A percentile compares a stretch with the other conserved stretches of the same genome.
phyloP scores from a whole-genome alignment of 2,113 vertebrate species.

The Procavia capensis region DNA sequence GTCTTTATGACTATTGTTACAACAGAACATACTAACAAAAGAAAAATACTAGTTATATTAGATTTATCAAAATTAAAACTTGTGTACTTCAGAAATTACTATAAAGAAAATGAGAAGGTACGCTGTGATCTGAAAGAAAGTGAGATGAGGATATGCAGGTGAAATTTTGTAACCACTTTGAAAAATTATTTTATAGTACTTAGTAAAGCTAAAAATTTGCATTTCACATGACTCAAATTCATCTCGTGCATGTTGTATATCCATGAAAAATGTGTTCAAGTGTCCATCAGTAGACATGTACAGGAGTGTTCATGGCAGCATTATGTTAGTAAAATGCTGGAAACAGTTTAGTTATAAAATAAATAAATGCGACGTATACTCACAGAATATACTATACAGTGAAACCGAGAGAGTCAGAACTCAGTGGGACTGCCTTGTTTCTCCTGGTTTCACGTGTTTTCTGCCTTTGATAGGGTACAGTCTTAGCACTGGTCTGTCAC shows the following conservation, averaged over 20 bases:
- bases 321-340: background rate
- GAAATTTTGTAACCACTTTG: no score
- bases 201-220: background rate
- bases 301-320: background rate
- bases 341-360: background rate
- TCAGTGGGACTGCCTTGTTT: background rate
- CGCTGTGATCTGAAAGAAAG: background rate
- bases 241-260: background rate
- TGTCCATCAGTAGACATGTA: background rate
- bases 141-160: background rate
- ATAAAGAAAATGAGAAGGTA: background rate
- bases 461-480: background rate
- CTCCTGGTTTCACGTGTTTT: background rate
- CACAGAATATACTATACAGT: background rate
- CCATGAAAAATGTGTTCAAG: background rate
- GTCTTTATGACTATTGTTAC: background rate
- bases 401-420: background rate
- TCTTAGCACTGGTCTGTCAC: background rate
- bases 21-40: background rate
- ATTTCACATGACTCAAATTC: background rate
- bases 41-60: no score
- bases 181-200: background rate
- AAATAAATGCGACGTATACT: background rate
- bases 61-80: slow-evolving; percentile 13
- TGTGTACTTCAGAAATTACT: background rate